Evolutionary conservation across 2,888 invertebrate genomes (phyloP), one percentile per base, ranked within the genome.

Genomic region (Dilophus febrilis): DNA sequence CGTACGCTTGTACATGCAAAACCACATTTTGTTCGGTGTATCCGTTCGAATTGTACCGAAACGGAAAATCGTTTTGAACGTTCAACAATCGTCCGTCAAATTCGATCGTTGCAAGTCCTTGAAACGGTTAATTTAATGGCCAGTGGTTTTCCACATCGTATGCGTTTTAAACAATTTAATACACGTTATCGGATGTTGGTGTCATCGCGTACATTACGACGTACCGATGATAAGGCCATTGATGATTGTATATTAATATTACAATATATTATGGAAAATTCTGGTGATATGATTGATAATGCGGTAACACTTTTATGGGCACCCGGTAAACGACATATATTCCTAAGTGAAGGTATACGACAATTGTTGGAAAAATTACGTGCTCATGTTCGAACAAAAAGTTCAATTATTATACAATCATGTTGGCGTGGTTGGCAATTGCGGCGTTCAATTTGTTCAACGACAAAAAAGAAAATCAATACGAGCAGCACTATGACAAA

Each of bases 111-210:
- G 38, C 83, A 84, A 61, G 79, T 91, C n/a, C 65, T 92, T 39
- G 92, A 94, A 65, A 92, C 92, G 32, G 88, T 91, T 14, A 90
- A 91, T 60, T 66, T 94, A 44, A 92, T 92, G 91, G 88, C 90
- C 12, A 85, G 85, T 53, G 91, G 91, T 8, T 90, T 85, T 62
- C 92, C 92, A 19, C 92, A 94, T 60, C 72, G 90, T 50, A 87
- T 92, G 88, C 73, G 91, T 18, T 92, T 91, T 64, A 90, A 87
- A 57, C 86, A 86, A 29, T 92, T 92, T 64, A 82, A 82, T 57
- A 71, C 75, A 2, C 73, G 91, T 22, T 94, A 92, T 65, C 72
- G 83, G 48, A 72, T 87, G 54, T 65, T 91, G 50, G 86, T 83
- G 40, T 79, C 83, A n/a, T 84, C 84, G 55, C 73, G 75, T 46